A percentile compares a stretch with the other conserved stretches of the same genome.
These are phyloP conservation scores for Morinoia aosen DNA, from an alignment of 2,888 invertebrate species.

Conservation along the genomic window DNA sequence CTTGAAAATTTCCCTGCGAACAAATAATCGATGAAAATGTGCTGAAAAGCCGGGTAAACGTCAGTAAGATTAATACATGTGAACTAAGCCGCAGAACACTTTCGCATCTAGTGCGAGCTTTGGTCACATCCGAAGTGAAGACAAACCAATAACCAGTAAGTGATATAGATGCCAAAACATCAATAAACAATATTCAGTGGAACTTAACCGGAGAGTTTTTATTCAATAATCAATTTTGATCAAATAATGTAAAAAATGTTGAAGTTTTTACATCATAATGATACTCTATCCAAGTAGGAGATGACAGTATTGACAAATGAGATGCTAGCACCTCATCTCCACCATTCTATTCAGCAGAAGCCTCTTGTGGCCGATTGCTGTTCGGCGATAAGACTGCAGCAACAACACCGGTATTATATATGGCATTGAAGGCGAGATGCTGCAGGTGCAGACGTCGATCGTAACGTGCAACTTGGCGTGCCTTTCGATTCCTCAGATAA, in stretches of 20 bases:
- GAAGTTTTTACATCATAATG: neutral
- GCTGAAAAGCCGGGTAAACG: no score
- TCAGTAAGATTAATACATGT: neutral
- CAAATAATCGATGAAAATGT: no score
- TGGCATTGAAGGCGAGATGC: neutral
- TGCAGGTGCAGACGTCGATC: neutral
- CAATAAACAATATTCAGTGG: neutral
- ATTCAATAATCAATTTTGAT: neutral
- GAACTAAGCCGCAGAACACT: neutral
- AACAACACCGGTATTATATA: neutral
- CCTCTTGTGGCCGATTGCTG: neutral
- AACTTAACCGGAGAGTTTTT: neutral
- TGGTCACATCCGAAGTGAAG: neutral
- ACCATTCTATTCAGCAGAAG: neutral
- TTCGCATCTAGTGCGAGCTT: no score
- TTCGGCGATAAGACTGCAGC: neutral
- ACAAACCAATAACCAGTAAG: neutral
- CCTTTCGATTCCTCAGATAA: neutral
- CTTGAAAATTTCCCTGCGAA: no score
- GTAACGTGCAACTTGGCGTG: neutral
- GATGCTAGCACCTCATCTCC: neutral
- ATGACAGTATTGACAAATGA: neutral
- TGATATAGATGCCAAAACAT: neutral
- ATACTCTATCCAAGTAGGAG: neutral
- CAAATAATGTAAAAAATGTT: neutral